Percentiles rank a stretch among this genome's conserved stretches.
phyloP scores from a whole-genome alignment of 1,140 invertebrate genomes.

The Leptinotarsa lineolata region DNA sequence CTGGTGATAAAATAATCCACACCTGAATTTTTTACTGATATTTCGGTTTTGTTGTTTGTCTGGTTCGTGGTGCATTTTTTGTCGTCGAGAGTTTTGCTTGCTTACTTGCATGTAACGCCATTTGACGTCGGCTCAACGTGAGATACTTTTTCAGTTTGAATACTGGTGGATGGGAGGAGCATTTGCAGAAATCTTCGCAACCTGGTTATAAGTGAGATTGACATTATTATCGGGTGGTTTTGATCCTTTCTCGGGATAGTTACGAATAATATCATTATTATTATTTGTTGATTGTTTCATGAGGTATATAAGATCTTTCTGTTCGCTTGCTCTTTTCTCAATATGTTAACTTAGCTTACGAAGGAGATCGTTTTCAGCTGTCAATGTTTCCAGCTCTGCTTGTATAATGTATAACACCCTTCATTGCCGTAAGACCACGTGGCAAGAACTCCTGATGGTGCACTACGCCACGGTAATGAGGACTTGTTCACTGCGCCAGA shows the following conservation, averaged over 20 bases:
- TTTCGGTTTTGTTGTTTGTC: background rate
- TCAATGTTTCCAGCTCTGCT: too few species aligned
- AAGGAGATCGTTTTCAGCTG: too few species aligned
- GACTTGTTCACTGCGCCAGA: too few species aligned
- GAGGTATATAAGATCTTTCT: background rate
- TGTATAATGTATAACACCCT: too few species aligned
- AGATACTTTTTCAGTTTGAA: background rate
- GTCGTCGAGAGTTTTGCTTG: background rate
- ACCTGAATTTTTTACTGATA: background rate
- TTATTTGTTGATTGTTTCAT: background rate
- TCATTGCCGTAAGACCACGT: too few species aligned
- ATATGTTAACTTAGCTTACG: background rate
- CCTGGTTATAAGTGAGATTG: background rate
- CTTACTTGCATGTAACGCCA: background rate
- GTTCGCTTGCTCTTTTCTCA: background rate
- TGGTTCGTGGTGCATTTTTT: background rate
- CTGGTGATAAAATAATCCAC: background rate
- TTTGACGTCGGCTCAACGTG: background rate
- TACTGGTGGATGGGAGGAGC: background rate
- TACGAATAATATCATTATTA: background rate
- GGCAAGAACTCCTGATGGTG: too few species aligned
- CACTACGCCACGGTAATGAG: too few species aligned
- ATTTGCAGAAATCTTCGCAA: background rate
- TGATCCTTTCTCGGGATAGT: background rate
- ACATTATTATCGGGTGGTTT: background rate